A percentile compares a stretch with the other conserved stretches of the same genome.
phyloP scores from a whole-genome alignment of 30 jellyfish, hydroid and myxozoan species.

The Aurelia aurita complex sp. Pacific region DNA sequence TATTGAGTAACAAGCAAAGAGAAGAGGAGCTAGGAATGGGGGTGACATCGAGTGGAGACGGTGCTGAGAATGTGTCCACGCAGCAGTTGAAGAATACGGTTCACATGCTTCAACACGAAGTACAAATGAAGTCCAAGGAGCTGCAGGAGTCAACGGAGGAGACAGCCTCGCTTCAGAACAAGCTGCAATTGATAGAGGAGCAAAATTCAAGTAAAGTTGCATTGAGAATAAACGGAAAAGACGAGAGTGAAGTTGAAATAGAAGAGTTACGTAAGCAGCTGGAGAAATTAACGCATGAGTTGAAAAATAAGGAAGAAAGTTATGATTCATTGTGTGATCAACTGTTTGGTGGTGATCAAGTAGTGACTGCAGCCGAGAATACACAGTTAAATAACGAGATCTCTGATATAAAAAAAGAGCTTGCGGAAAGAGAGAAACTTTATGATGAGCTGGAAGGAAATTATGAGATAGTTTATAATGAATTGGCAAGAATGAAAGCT shows the following conservation, averaged over 20 bases:
- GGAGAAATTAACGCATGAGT: neutral
- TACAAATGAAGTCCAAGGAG: constrained; percentile 18
- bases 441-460: constrained; percentile 43
- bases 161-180: constrained; percentile 21
- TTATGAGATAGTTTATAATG: constrained; percentile 45
- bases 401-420: constrained; percentile 1
- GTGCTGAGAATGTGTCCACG: neutral
- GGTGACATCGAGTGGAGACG: neutral
- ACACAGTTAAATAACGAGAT: constrained; percentile 33
- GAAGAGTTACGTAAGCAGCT: constrained; percentile 45
- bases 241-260: constrained; percentile 31
- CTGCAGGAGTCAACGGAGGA: constrained; percentile 31
- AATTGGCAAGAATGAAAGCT: constrained; percentile 42
- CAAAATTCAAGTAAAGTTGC: constrained; percentile 8
- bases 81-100: constrained; percentile 19
- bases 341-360: constrained; percentile 49
- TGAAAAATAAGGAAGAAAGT: constrained; percentile 46
- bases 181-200: constrained; percentile 14
- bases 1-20: constrained; percentile 20
- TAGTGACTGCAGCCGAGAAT: constrained; percentile 2
- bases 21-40: constrained; percentile 33
- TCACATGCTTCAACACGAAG: constrained; percentile 34
- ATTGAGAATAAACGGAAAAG: constrained; percentile 32
- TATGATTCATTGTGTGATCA: constrained; percentile 58
- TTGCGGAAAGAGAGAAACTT: constrained; percentile 10